Percentiles rank a stretch among this genome's conserved stretches.
Conservation (phyloP, 2,888 invertebrate genomes). For the Cetonia aurata region DNA sequence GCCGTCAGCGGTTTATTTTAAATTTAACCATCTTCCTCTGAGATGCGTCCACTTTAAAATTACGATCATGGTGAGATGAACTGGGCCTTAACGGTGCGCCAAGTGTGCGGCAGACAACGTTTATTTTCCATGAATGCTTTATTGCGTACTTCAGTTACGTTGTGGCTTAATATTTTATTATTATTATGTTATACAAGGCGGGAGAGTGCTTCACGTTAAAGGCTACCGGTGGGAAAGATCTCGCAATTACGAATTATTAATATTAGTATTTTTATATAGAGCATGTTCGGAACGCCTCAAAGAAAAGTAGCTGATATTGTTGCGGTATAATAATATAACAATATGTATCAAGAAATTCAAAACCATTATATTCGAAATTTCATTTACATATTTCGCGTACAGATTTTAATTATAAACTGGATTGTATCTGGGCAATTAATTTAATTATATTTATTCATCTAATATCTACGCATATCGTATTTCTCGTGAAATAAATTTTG, state of each 20-base stretch:
- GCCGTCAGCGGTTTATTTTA: slow-evolving; percentile 31
- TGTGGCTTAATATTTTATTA: slow-evolving; percentile 18
- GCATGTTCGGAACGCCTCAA: background rate
- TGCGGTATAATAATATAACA: too few relatives aligned
- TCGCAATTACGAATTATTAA: slow-evolving; percentile 25
- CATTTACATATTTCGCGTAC: too few relatives aligned
- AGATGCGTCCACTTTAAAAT: slow-evolving; percentile 24
- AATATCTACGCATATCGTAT: too few relatives aligned
- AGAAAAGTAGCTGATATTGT: background rate
- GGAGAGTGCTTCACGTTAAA: slow-evolving; percentile 4
- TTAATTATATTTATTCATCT: too few relatives aligned
- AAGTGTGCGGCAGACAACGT: slow-evolving; percentile 18
- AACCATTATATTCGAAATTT: too few relatives aligned
- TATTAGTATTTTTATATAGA: background rate
- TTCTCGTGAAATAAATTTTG: too few relatives aligned
- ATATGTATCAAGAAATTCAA: too few relatives aligned
- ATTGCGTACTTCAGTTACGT: slow-evolving; percentile 10
- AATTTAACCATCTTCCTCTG: slow-evolving; percentile 20
- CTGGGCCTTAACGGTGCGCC: slow-evolving; percentile 3
- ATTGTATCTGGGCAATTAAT: too few relatives aligned
- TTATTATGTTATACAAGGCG: slow-evolving; percentile 24
- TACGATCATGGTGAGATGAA: slow-evolving; percentile 6
- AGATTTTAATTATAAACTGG: too few relatives aligned
- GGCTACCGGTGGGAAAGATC: background rate
- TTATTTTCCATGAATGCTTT: slow-evolving; percentile 34